Conservation (phyloP, 23 tunicate genomes). For the Ascidia mentula region DNA sequence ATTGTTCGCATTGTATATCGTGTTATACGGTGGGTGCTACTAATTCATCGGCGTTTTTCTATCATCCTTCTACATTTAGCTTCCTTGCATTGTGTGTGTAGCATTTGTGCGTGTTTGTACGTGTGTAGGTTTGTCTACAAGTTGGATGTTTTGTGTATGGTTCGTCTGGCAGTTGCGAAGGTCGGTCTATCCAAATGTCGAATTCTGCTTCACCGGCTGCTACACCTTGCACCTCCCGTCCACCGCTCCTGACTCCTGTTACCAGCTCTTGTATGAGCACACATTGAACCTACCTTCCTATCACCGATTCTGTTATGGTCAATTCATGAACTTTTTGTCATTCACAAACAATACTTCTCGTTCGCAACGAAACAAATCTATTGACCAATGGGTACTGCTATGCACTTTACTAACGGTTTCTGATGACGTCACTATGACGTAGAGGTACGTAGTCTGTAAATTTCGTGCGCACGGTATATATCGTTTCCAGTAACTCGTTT, state of each 20-base stretch:
- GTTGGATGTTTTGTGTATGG: not conserved
- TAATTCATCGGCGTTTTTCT: not conserved
- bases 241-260: not conserved
- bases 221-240: not conserved
- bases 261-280: not conserved
- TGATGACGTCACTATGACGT: not conserved
- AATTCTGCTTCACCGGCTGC: conserved; percentile 9
- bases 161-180: not conserved
- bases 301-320: not conserved
- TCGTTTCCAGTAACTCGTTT: too few relatives aligned
- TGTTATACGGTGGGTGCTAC: not conserved
- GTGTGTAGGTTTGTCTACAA: not conserved
- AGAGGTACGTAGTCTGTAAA: not conserved
- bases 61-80: not conserved
- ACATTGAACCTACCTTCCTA: not conserved
- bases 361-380: not conserved
- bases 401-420: not conserved
- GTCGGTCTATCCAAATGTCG: too few relatives aligned
- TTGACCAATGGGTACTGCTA: not conserved
- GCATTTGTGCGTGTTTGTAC: not conserved
- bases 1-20: not conserved
- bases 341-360: not conserved
- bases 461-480: too few relatives aligned
- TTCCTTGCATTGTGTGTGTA: not conserved
- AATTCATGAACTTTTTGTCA: not conserved